Percentiles rank a stretch among this genome's conserved stretches.
These are phyloP conservation scores for Polymixis lichenea DNA, from an alignment of 2,888 invertebrate species.

Conservation along the genomic window DNA sequence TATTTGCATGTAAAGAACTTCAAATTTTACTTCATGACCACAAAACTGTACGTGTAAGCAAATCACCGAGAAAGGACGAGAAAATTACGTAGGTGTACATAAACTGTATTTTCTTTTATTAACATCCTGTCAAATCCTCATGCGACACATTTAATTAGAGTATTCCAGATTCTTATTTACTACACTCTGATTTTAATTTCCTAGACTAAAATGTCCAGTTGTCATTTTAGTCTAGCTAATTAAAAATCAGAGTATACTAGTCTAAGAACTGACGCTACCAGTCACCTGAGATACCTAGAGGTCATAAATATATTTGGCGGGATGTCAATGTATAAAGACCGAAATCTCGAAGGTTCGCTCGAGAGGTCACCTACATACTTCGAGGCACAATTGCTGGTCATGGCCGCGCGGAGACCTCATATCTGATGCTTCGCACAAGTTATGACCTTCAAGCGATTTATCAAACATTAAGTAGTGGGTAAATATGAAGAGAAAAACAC, in stretches of 20 bases:
- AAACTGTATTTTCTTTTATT: neutral
- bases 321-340: conserved; percentile 81
- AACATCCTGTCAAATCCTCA: neutral
- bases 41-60: neutral
- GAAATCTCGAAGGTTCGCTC: conserved; percentile 83
- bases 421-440: conserved; percentile 72
- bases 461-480: conserved; percentile 10
- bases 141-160: neutral
- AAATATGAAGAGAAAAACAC: conserved; percentile 5
- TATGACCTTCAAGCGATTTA: conserved; percentile 65
- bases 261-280: conserved; percentile 26
- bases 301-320: conserved; percentile 70
- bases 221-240: too few species aligned
- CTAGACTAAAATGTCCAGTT: too few species aligned
- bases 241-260: neutral
- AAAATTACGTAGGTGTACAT: neutral
- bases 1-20: conserved; percentile 1
- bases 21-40: too few species aligned
- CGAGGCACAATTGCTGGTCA: conserved; percentile 83
- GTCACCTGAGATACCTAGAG: conserved; percentile 28
- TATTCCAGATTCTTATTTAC: neutral
- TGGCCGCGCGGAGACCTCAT: conserved; percentile 83
- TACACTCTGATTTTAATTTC: too few species aligned
- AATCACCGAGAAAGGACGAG: too few species aligned
- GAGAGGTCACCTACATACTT: conserved; percentile 89